Base-by-base conservation (phyloP, 35 echinoderm and acorn worm species). In the Acanthaster planci region DNA sequence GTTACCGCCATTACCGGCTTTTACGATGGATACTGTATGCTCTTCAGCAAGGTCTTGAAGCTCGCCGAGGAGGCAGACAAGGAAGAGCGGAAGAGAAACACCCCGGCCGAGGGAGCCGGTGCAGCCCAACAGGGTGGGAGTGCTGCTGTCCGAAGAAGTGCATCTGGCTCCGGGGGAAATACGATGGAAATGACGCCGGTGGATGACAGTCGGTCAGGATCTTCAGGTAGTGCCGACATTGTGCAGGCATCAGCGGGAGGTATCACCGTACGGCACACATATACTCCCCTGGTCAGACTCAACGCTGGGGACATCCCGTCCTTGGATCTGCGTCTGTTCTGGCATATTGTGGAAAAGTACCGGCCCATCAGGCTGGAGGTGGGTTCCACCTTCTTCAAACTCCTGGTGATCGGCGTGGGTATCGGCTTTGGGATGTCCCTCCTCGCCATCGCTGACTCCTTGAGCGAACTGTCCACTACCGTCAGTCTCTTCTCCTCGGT, bases 401-500 rank as follows among this genome's bases (percentile, higher is more conserved):
- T 91, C 0, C 38, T 58, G 7, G 58, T 81, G 15, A 53, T 95
- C 40, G 89, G 75, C 21, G 39, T 95, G 22, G 68, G 90, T 29
- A 79, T 95, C 39, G 68, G 79, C 7, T 91, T 95, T 42, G 93
- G 93, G 14, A 56, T 95, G 30, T 76, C 93, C 10, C 91, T 90
- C 7, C 89, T 95, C 54, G 64, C 86, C 32, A 91, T 87, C 54
- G 84, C 90, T 5, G 88, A 95, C 85, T 76, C 79, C 15, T 82
- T 91, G 2, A 88, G 81, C 12, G 84, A 95, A 78, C 52, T 95
- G 18, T 89, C 93, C 37, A 89, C 93, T 0, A 88, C 85, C 5
- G 82, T 95, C 7, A 84, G 90, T 60, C 87, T 95, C 57, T 91
- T 95, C 52, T 88, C 84, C 5, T 90, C 93, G 0, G 89, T 91